A percentile compares a stretch with the other conserved stretches of the same genome.
phyloP scores from a whole-genome alignment of 1,140 invertebrate species.

The Trissolcus basalis region DNA sequence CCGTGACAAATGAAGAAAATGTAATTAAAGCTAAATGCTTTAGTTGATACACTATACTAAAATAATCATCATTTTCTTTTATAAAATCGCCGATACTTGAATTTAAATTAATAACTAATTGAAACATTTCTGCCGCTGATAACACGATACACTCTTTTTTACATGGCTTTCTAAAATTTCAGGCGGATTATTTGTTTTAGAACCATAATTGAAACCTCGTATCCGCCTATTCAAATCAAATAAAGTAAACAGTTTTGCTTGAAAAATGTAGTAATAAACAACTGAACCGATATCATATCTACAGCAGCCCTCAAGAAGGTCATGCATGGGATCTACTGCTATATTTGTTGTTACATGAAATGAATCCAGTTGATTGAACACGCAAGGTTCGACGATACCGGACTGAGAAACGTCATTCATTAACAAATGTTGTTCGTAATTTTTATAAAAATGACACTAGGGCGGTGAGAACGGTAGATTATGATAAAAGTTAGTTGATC shows the following conservation, averaged over 20 bases:
- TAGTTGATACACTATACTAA: conserved; percentile 24
- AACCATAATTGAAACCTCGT: conserved; percentile 1
- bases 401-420: background rate
- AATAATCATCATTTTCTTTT: conserved; percentile 45
- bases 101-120: conserved; percentile 45
- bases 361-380: conserved; percentile 60
- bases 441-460: too few relatives aligned
- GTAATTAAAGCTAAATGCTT: background rate
- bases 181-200: background rate
- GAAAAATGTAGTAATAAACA: conserved; percentile 56
- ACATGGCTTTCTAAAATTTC: conserved; percentile 20
- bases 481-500: too few relatives aligned
- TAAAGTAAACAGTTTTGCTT: conserved; percentile 57
- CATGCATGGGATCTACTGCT: conserved; percentile 68
- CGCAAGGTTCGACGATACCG: conserved; percentile 64
- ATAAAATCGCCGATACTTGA: conserved; percentile 61
- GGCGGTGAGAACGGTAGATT: too few relatives aligned
- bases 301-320: conserved; percentile 68
- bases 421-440: background rate
- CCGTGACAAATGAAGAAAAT: background rate
- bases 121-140: too few relatives aligned
- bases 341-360: conserved; percentile 68
- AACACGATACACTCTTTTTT: background rate
- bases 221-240: conserved; percentile 18
- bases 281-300: conserved; percentile 63